phyloP scores from a whole-genome alignment of 2,113 vertebrate species.

The Ondatra zibethicus region DNA sequence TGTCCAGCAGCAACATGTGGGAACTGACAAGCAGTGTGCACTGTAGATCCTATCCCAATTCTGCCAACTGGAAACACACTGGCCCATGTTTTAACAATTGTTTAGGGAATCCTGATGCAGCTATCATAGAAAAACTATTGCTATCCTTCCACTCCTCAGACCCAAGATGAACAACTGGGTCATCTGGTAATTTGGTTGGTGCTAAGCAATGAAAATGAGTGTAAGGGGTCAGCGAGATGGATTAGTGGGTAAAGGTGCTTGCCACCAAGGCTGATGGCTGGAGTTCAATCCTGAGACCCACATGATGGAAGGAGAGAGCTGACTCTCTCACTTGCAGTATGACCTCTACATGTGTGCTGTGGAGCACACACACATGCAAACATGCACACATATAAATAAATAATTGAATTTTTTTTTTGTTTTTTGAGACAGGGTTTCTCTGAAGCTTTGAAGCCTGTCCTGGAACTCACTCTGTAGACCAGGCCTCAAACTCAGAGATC shows the following conservation, averaged over 20 bases:
- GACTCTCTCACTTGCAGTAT: not conserved
- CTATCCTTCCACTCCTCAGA: not conserved
- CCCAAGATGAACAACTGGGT: not conserved
- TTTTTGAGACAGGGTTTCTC: too few relatives aligned
- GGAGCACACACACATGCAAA: not conserved
- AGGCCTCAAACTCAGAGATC: too few relatives aligned
- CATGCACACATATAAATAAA: not conserved
- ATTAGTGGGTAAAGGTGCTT: not conserved
- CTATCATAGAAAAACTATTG: not conserved
- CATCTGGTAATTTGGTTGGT: not conserved
- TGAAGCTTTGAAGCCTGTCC: too few relatives aligned
- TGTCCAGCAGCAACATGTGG: not conserved
- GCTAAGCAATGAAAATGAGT: not conserved
- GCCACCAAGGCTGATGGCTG: not conserved
- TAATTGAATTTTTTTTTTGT: not conserved
- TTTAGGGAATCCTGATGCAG: not conserved
- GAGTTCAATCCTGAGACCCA: not conserved
- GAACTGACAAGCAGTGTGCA: not conserved
- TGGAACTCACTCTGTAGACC: too few relatives aligned
- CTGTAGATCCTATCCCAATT: not conserved
- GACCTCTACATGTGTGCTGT: not conserved
- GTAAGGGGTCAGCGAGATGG: not conserved
- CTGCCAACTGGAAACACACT: not conserved
- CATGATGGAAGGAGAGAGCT: not conserved
- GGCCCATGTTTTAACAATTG: not conserved